A percentile compares a stretch with the other conserved stretches of the same genome.
phyloP scores from a whole-genome alignment of 2,888 invertebrate species.

The Yponomeuta plumbellus region DNA sequence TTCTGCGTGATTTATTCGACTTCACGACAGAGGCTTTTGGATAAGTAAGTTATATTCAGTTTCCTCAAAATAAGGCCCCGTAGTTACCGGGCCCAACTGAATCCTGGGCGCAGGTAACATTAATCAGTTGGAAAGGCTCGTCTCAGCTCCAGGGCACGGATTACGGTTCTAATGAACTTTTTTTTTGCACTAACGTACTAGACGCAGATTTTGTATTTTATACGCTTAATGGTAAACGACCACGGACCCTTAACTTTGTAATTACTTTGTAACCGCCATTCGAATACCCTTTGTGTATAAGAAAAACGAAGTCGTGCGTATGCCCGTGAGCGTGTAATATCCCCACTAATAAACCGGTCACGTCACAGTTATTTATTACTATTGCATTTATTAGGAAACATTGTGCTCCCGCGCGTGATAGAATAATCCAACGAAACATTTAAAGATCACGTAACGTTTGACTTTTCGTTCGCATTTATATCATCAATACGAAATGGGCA shows the following conservation, averaged over 20 bases:
- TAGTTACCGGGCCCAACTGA: not conserved
- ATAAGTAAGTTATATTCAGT: not conserved
- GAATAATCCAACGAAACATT: not conserved
- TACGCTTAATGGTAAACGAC: not conserved
- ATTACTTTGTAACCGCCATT: constrained; percentile 30
- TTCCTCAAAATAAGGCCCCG: not conserved
- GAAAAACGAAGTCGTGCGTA: constrained; percentile 12
- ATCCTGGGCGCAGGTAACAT: not conserved
- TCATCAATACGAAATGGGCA: not conserved
- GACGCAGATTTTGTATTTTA: no score
- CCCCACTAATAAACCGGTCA: constrained; percentile 67
- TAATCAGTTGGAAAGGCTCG: not conserved
- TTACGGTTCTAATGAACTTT: no score
- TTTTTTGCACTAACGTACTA: no score
- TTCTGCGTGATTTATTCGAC: not conserved
- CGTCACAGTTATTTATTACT: constrained; percentile 71
- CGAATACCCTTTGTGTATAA: not conserved
- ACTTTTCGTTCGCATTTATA: not conserved
- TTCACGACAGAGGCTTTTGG: not conserved
- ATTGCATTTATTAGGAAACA: constrained; percentile 34
- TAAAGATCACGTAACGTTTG: not conserved
- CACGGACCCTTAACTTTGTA: not conserved
- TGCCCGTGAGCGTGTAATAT: constrained; percentile 9
- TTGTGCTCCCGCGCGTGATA: constrained; percentile 10
- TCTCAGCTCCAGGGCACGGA: not conserved